Conservation (phyloP, 2,113 vertebrate genomes). For the Ornithorhynchus anatinus region DNA sequence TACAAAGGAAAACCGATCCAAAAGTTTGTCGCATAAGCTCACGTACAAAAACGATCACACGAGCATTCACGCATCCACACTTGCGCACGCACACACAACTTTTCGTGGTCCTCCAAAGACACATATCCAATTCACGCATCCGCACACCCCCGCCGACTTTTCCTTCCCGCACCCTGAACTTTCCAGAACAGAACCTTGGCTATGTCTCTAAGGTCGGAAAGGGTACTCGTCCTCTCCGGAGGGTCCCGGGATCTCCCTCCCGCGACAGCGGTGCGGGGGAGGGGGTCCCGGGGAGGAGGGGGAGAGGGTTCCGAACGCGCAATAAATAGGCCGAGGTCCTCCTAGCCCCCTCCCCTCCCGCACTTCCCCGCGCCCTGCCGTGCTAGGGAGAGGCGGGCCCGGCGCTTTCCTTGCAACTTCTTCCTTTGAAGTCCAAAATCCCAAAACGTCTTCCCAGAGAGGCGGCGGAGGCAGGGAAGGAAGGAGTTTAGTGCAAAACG, state of each 20-base stretch:
- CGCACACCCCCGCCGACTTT: no score
- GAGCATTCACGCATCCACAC: no score
- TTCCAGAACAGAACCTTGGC: no score
- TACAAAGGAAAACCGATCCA: constrained; percentile 49
- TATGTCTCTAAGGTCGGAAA: no score
- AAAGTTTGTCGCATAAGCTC: no score
- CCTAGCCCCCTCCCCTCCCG: constrained; percentile 21
- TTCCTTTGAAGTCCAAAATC: constrained; percentile 10
- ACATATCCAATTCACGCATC: no score
- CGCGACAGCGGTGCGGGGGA: not conserved
- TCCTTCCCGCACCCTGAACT: no score
- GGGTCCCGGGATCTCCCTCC: not conserved
- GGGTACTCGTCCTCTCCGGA: not conserved
- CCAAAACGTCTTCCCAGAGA: constrained; percentile 8
- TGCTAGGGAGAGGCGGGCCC: not conserved
- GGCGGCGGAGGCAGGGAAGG: not conserved
- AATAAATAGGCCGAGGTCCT: constrained; percentile 52
- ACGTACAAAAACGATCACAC: no score
- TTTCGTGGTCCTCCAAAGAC: no score
- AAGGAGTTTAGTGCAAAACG: constrained; percentile 48
- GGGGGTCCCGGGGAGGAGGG: not conserved
- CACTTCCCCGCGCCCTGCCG: constrained; percentile 25
- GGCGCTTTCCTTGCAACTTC: constrained; percentile 10
- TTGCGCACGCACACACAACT: no score
- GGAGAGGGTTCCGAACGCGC: constrained; percentile 22